These are phyloP conservation scores for Oreonectes daqikongensis DNA, from an alignment of 2,797 vertebrate species.

Conservation along the genomic window DNA sequence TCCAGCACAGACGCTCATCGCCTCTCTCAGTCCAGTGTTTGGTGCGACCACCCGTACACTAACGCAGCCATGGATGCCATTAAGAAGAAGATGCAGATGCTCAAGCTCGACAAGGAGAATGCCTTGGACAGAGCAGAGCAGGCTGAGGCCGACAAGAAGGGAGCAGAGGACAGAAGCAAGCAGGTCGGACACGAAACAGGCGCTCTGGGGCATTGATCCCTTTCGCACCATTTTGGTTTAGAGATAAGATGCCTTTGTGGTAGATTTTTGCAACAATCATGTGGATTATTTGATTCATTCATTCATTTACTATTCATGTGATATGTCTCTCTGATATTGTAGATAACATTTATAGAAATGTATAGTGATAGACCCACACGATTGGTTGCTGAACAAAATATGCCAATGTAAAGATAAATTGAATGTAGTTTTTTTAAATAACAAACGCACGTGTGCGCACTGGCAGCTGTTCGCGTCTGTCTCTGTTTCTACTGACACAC, in stretches of 20 bases:
- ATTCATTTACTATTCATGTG: neutral
- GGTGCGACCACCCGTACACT: constrained; percentile 60
- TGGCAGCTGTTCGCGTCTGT: constrained; percentile 1
- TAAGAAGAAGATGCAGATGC: constrained; percentile 99
- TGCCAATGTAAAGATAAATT: neutral
- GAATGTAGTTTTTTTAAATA: neutral
- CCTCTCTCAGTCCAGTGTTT: constrained; percentile 57
- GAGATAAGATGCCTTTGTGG: neutral
- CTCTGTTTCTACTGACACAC: neutral
- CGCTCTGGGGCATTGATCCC: neutral
- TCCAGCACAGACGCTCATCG: constrained; percentile 74
- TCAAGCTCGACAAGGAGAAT: constrained; percentile 99
- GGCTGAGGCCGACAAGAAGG: constrained; percentile 96
- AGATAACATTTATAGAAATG: neutral
- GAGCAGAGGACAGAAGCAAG: constrained; percentile 95
- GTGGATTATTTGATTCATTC: neutral
- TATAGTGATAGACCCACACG: neutral
- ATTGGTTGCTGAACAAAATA: neutral
- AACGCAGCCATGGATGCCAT: constrained; percentile 96
- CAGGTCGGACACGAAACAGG: constrained; percentile 79
- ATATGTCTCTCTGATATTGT: neutral
- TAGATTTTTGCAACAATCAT: neutral
- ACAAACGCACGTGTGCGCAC: neutral
- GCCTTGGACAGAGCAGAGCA: constrained; percentile 97
- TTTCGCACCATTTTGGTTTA: neutral